Evolutionary conservation across 64 coral and sea anemone genomes (phyloP), one percentile per base, ranked within the genome.

Genomic region (Exaiptasia diaphana): DNA sequence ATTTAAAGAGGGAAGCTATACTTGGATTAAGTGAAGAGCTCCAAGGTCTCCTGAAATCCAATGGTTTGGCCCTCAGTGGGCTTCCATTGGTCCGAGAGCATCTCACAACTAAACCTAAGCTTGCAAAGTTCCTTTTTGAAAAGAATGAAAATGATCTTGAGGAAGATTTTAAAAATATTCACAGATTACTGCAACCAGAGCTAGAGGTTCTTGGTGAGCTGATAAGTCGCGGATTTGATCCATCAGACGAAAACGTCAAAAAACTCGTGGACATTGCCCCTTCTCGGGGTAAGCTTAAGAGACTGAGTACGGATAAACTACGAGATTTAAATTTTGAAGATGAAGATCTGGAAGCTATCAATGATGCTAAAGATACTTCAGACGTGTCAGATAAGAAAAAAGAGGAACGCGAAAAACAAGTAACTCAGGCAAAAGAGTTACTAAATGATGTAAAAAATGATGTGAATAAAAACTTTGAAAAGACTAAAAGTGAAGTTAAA

Each of bases 401-500:
- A 52, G 29, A 34, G 6, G 43, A 70, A 24, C 75, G 82, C 12
- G 34, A 72, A 50, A 69, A 81, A 46, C 81, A 82, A 30, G 24
- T 89, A 42, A 11, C 73, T 11, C 42, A 89, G 34, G 76, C 86
- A 15, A 81, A 30, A 41, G 52, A 3, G 8, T 29, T 89, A 9
- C 63, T 89, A 77, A 62, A 73, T 2, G 86, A 89, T 14, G 86
- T 77, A 61, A 74, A 82, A 64, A 59, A 41, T n/a, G n/a, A n/a
- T n/a, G n/a, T n/a, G n/a, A n/a, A n/a, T n/a, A n/a, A n/a, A n/a
- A n/a, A n/a, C n/a, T n/a, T n/a, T n/a, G n/a, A n/a, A n/a, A n/a
- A n/a, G 64, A 64, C 50, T 33, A 81, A 81, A n/a, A 38, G 29
- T 5, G 39, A 76, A 21, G 38, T 75, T 15, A 53, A 59, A 0